A percentile compares a stretch with the other conserved stretches of the same genome.
Evolutionary conservation across 1,140 invertebrate species (phyloP).

Genomic region (Diabrotica virgifera): DNA sequence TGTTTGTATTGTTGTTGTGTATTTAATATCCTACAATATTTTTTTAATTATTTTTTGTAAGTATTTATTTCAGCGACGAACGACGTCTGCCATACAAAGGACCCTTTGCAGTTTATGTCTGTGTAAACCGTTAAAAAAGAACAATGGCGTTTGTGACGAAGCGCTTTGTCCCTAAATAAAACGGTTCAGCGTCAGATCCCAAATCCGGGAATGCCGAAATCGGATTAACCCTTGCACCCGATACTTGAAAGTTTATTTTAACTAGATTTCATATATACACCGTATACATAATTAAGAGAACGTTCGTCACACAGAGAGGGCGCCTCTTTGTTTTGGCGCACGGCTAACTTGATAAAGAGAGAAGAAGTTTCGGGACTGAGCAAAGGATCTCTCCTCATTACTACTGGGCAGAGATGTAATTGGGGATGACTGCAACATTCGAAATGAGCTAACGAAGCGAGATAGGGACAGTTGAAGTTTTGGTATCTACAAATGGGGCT

Average conservation of each 20-base stretch:
- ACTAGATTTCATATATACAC: slow-evolving; percentile 10
- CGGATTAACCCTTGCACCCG: slow-evolving; percentile 13
- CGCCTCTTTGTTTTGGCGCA: slow-evolving; percentile 14
- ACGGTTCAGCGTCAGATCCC: not conserved
- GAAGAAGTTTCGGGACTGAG: slow-evolving; percentile 6
- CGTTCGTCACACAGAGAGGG: slow-evolving; percentile 17
- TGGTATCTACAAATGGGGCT: slow-evolving; percentile 5
- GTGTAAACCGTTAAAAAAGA: no score
- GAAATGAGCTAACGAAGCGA: slow-evolving; percentile 10
- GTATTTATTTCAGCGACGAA: no score
- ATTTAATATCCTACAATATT: no score
- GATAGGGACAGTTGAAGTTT: slow-evolving; percentile 7
- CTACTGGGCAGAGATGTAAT: not conserved
- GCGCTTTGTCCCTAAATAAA: slow-evolving; percentile 2
- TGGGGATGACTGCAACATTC: slow-evolving; percentile 10
- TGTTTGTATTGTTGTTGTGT: no score
- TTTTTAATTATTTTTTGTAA: no score
- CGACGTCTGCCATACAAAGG: no score
- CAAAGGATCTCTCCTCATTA: slow-evolving; percentile 6
- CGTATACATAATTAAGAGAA: slow-evolving; percentile 17
- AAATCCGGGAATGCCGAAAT: slow-evolving; percentile 11
- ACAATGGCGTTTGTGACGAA: not conserved
- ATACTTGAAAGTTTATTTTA: slow-evolving; percentile 21
- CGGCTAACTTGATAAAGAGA: slow-evolving; percentile 14
- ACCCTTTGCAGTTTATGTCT: no score